These are phyloP conservation scores for Hexactinellida sp. DNA, from an alignment of 37 sponge, comb jelly and placozoan genomes.

Conservation along the genomic window DNA sequence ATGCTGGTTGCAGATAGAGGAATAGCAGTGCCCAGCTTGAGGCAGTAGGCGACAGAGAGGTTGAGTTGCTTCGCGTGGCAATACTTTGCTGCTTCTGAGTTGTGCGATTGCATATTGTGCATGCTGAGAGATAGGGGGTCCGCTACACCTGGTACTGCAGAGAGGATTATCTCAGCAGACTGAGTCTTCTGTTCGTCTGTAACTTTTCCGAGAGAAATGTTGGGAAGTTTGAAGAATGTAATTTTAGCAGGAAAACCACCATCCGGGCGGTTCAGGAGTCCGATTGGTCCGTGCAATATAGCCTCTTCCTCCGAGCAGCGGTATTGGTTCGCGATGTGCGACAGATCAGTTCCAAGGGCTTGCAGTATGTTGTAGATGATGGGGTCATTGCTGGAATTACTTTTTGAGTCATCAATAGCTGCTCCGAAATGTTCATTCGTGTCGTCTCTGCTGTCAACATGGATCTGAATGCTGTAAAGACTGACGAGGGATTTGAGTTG, in stretches of 20 bases:
- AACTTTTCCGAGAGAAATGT: not conserved
- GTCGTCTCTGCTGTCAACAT: not conserved
- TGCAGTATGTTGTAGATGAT: not conserved
- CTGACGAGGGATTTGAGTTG: not conserved
- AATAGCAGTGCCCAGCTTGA: not conserved
- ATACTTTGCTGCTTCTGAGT: slow-evolving; percentile 8
- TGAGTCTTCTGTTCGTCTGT: not conserved
- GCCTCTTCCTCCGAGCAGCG: not conserved
- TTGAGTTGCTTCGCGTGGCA: not conserved
- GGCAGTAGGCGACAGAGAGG: not conserved
- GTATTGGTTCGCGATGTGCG: not conserved
- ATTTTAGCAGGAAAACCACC: not conserved
- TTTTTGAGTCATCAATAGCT: not conserved
- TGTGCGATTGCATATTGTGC: not conserved
- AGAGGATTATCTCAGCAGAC: not conserved
- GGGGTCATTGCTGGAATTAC: not conserved
- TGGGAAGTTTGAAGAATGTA: not conserved
- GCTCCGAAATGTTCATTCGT: not conserved
- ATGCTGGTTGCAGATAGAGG: not conserved
- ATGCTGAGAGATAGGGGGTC: not conserved
- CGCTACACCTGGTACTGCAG: not conserved
- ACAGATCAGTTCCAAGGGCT: not conserved
- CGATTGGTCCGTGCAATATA: not conserved
- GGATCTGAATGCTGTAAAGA: not conserved
- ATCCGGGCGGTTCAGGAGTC: not conserved